phyloP scores from a whole-genome alignment of 2,888 invertebrate genomes.

The Metallyticus violacea region DNA sequence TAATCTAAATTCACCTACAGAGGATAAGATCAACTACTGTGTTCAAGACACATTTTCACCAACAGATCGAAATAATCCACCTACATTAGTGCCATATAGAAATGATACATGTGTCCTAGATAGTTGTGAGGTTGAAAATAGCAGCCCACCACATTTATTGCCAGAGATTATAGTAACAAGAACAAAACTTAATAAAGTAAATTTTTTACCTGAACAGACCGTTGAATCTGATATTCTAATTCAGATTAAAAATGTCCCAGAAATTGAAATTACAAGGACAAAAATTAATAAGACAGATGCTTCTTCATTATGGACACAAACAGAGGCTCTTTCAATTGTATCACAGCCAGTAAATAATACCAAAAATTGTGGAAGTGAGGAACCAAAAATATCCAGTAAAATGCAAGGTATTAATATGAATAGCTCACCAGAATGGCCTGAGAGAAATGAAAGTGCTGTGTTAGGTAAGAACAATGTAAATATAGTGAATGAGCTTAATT shows the following conservation, averaged over 20 bases:
- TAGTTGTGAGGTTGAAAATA: not conserved
- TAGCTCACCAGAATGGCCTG: not conserved
- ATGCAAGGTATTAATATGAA: not conserved
- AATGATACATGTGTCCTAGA: not conserved
- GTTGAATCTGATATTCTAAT: not conserved
- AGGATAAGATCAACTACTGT: not conserved
- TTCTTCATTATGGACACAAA: not conserved
- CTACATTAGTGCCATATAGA: constrained; percentile 21
- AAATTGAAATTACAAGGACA: not conserved
- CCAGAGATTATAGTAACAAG: constrained; percentile 25
- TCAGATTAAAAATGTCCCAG: not conserved
- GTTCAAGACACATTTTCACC: not conserved
- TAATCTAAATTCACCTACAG: not conserved
- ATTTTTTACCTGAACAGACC: not conserved
- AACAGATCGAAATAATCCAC: constrained; percentile 3
- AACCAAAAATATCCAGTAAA: not conserved
- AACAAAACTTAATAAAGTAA: not conserved
- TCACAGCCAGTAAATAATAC: not conserved
- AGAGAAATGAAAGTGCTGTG: too few relatives aligned
- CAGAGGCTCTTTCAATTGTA: not conserved
- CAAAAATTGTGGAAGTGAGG: not conserved
- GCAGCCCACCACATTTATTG: constrained; percentile 20
- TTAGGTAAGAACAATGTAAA: not conserved
- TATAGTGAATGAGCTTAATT: not conserved
- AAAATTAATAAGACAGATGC: not conserved